Percentiles rank a stretch among this genome's conserved stretches.
Evolutionary conservation across 2,888 invertebrate genomes (phyloP).

Genomic region (Lysandra bellargus): DNA sequence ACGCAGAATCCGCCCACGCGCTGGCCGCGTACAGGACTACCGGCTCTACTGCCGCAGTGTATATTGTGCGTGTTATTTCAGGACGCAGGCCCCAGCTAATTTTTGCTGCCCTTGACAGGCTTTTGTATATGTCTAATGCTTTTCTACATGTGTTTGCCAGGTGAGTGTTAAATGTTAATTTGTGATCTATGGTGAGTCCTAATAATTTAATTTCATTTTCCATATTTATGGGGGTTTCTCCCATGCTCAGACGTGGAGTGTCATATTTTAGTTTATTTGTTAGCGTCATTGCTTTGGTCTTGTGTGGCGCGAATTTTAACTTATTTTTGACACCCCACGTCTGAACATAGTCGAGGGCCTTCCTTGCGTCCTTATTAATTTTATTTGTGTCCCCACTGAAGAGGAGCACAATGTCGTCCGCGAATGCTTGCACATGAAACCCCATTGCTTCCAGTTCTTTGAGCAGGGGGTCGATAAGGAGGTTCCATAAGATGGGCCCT

Average conservation of each 20-base stretch:
- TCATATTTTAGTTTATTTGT: background rate
- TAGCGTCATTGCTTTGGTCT: background rate
- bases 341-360: background rate
- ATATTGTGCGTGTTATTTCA: too few relatives aligned
- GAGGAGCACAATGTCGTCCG: constrained; percentile 1
- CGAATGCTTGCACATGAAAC: background rate
- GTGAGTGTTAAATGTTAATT: constrained; percentile 32
- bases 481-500: background rate
- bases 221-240: background rate
- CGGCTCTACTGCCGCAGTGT: constrained; percentile 35
- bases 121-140: constrained; percentile 35
- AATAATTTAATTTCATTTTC: constrained; percentile 28
- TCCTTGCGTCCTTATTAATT: too few relatives aligned
- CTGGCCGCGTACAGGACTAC: constrained; percentile 37
- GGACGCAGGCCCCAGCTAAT: too few relatives aligned
- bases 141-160: constrained; percentile 29
- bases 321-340: constrained; percentile 6
- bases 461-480: too few relatives aligned
- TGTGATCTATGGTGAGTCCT: constrained; percentile 31
- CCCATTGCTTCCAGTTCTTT: too few relatives aligned
- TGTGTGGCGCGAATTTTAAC: background rate
- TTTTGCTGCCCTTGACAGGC: background rate
- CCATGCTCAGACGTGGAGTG: background rate
- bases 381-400: background rate
- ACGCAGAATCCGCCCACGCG: background rate